These are phyloP conservation scores for Chionomys nivalis DNA, from an alignment of 2,113 vertebrate genomes.

Conservation along the genomic window DNA sequence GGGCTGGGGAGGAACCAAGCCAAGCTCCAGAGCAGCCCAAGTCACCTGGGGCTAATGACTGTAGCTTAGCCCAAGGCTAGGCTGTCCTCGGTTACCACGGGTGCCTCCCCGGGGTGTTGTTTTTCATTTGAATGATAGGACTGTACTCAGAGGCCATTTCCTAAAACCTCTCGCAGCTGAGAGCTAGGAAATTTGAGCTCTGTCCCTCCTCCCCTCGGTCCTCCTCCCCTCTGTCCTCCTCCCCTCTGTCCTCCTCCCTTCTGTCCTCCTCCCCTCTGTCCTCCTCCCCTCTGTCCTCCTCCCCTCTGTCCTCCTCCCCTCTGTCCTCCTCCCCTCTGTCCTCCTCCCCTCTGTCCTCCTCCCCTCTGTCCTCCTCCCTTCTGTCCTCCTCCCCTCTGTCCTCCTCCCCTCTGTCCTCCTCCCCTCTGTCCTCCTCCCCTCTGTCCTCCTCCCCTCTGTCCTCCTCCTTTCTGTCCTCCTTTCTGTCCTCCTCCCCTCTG, in stretches of 20 bases:
- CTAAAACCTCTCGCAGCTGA: neutral
- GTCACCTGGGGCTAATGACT: neutral
- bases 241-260: neutral
- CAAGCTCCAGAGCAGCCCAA: neutral
- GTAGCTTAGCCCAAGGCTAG: neutral
- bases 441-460: neutral
- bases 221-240: neutral
- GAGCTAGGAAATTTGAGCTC: slow-evolving; percentile 49
- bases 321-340: neutral
- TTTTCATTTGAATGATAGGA: slow-evolving; percentile 32
- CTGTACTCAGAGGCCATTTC: neutral
- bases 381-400: neutral
- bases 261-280: neutral
- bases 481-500: too few relatives aligned
- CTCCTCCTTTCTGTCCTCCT: neutral
- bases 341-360: neutral
- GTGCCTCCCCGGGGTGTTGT: neutral
- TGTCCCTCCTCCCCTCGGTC: neutral
- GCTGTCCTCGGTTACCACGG: slow-evolving; percentile 43
- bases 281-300: neutral
- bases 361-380: neutral
- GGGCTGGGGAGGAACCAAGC: neutral
- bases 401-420: neutral
- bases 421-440: neutral
- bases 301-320: neutral